Evolutionary conservation across 2,113 vertebrate species (phyloP), one percentile per base, ranked within the genome.

Genomic region (Mesembrinibis cayennensis): DNA sequence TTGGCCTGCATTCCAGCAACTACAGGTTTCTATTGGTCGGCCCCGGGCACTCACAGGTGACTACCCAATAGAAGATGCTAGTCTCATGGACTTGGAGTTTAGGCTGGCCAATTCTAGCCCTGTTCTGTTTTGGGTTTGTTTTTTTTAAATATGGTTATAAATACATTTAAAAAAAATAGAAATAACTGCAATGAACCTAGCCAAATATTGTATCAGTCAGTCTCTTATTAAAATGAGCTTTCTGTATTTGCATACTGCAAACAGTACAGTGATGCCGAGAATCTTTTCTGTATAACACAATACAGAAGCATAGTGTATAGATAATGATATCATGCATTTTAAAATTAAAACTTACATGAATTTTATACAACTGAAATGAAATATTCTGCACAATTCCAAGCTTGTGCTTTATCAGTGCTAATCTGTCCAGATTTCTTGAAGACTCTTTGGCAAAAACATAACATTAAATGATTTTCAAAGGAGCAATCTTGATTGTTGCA

Each of bases 61-160:
- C 32, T 26, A 21, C 29, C 15, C 56, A 44, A 32, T 0, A 40
- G 30, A 38, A 59, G 14, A 65, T 0, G 1, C 7, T 26, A 30
- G 11, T 6, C 50, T 81, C 14, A 58, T 26, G 12, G 4, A 36
- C 4, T 0, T 2, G 5, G 27, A 50, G 44, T 36, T 65, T 22
- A 61, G 23, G 3, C 22, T 70, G 17, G 3, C 17, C 61, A 40
- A 42, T 61, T 63, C 42, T 71, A 42, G 9, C 14, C 83, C 23
- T 63, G 16, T 25, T 27, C 45, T 71, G 16, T 1, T 67, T 82
- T 36, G 9, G 8, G 2, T 26, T 72, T 29, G 1, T 25, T 22
- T 30, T 49, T 50, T 42, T 67, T 23, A 44, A 82, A 32, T 14
- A 62, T 18, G 13, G 1, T 38, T 71, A 44, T 40, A 71, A 76